Conservation (phyloP, 2,113 vertebrate species). For the Spizaetus ornatus region DNA sequence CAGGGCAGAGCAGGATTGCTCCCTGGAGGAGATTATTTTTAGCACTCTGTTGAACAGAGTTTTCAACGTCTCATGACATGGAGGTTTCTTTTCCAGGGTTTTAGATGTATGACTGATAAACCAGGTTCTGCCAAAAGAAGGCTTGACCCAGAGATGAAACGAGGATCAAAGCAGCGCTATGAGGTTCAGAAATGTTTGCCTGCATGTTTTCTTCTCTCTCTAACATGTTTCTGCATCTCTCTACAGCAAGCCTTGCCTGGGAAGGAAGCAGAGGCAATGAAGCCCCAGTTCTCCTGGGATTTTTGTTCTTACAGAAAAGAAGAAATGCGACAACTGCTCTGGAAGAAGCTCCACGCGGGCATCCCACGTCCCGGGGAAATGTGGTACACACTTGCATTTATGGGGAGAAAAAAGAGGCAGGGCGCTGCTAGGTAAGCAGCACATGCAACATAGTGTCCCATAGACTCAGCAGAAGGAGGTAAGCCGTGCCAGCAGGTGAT, state of each 20-base stretch:
- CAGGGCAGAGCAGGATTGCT: neutral
- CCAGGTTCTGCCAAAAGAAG: neutral
- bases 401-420: neutral
- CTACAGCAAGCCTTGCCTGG: neutral
- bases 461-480: neutral
- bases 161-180: neutral
- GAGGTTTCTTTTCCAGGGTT: neutral
- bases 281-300: neutral
- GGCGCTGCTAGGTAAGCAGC: neutral
- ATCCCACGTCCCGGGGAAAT: fast-evolving
- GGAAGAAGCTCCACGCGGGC: neutral
- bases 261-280: neutral
- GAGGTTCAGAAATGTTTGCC: neutral
- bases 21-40: neutral
- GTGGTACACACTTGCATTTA: neutral
- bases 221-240: neutral
- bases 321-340: neutral
- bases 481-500: fast-evolving
- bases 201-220: neutral
- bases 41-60: neutral
- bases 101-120: neutral
- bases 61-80: neutral
- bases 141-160: neutral
- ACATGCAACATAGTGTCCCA: fast-evolving
- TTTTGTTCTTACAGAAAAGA: neutral